These are phyloP conservation scores for Matsumurasca onukii DNA, from an alignment of 1,140 invertebrate genomes.

Conservation along the genomic window DNA sequence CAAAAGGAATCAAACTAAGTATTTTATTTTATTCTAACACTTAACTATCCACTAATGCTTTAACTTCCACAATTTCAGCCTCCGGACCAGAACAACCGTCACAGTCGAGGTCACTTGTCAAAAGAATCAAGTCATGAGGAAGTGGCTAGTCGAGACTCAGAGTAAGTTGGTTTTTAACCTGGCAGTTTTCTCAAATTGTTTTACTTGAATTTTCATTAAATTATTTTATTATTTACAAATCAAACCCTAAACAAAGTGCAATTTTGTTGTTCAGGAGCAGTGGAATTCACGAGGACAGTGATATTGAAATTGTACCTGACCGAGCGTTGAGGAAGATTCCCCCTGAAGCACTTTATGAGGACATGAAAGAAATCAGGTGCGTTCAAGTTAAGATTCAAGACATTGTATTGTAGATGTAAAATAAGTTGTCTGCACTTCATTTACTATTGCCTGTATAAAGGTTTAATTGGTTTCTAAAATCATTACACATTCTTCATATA, in stretches of 20 bases:
- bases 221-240: background rate
- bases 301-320: slow-evolving; percentile 47
- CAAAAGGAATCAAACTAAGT: too few relatives aligned
- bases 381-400: too few relatives aligned
- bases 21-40: too few relatives aligned
- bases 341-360: background rate
- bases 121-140: slow-evolving; percentile 61
- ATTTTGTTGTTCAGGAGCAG: slow-evolving; percentile 60
- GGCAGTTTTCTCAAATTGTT: too few relatives aligned
- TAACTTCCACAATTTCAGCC: background rate
- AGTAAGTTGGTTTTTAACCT: slow-evolving; percentile 29
- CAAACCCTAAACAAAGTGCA: too few relatives aligned
- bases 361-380: slow-evolving; percentile 27
- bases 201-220: too few relatives aligned
- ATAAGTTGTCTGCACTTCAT: too few relatives aligned
- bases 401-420: too few relatives aligned
- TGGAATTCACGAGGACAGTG: slow-evolving; percentile 58
- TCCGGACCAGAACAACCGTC: background rate
- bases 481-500: too few relatives aligned
- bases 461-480: too few relatives aligned
- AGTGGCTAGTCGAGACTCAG: slow-evolving; percentile 45
- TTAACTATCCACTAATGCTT: too few relatives aligned
- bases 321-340: slow-evolving; percentile 11
- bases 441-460: too few relatives aligned
- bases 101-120: slow-evolving; percentile 41